Evolutionary conservation across 2,797 vertebrate species (phyloP).

Genomic region (Octomys mimax): DNA sequence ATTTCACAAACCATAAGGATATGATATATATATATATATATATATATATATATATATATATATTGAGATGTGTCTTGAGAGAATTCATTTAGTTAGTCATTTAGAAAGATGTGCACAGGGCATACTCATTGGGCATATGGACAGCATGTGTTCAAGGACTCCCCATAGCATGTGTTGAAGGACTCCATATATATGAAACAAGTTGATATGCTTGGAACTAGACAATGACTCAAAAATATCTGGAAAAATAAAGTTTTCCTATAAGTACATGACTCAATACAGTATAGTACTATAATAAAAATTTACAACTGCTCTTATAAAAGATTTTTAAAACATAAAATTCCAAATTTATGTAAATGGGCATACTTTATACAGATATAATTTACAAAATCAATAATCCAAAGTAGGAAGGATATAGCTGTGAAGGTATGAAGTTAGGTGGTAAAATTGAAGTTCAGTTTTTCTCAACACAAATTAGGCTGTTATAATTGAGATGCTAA

Average conservation of each 20-base stretch:
- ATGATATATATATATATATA: too few species aligned
- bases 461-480: background rate
- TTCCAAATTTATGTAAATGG: too few species aligned
- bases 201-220: too few species aligned
- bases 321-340: too few species aligned
- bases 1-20: background rate
- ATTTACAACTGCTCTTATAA: too few species aligned
- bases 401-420: background rate
- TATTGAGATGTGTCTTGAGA: constrained; percentile 69
- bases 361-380: too few species aligned
- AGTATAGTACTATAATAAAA: too few species aligned
- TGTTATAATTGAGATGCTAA: background rate
- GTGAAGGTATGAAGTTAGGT: background rate
- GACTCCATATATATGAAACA: background rate
- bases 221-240: too few species aligned
- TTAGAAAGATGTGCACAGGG: constrained; percentile 70
- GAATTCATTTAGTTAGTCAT: constrained; percentile 78
- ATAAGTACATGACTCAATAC: too few species aligned
- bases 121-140: constrained; percentile 71
- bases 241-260: background rate
- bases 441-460: background rate
- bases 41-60: too few species aligned
- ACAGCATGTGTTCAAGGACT: constrained; percentile 81
- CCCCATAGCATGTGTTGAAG: constrained; percentile 36
- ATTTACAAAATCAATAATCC: background rate